phyloP scores from a whole-genome alignment of 2,797 vertebrate genomes.

The Syngnathus acus region DNA sequence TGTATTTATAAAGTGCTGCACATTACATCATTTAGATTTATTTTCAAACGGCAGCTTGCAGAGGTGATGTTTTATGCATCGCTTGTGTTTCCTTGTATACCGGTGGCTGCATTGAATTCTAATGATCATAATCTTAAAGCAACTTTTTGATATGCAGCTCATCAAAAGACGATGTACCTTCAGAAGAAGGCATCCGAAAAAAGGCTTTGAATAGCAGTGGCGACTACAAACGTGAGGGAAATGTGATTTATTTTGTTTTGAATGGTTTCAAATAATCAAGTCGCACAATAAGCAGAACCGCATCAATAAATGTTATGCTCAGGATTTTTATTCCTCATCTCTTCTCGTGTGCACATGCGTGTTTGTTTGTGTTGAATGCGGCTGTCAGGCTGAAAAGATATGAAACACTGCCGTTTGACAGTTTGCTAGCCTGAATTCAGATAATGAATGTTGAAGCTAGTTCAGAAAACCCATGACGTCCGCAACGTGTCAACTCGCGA shows the following conservation, averaged over 20 bases:
- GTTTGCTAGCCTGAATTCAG: conserved; percentile 35
- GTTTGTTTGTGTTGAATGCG: conserved; percentile 24
- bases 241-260: neutral
- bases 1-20: neutral
- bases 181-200: conserved; percentile 9
- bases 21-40: neutral
- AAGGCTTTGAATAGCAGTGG: conserved; percentile 5
- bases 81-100: conserved; percentile 3
- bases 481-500: conserved; percentile 42
- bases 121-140: conserved; percentile 24
- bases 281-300: neutral
- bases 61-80: conserved; percentile 11
- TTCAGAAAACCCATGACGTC: conserved; percentile 48
- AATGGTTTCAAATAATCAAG: neutral
- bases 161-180: conserved; percentile 24
- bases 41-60: conserved; percentile 19
- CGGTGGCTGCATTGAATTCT: neutral
- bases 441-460: conserved; percentile 58
- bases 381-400: conserved; percentile 55
- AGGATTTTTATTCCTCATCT: neutral
- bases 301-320: neutral
- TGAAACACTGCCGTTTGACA: conserved; percentile 63
- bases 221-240: neutral
- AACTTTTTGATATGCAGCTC: conserved; percentile 12
- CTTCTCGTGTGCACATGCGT: neutral